These are phyloP conservation scores for Timema cristinae DNA, from an alignment of 2,888 invertebrate species.

Conservation along the genomic window DNA sequence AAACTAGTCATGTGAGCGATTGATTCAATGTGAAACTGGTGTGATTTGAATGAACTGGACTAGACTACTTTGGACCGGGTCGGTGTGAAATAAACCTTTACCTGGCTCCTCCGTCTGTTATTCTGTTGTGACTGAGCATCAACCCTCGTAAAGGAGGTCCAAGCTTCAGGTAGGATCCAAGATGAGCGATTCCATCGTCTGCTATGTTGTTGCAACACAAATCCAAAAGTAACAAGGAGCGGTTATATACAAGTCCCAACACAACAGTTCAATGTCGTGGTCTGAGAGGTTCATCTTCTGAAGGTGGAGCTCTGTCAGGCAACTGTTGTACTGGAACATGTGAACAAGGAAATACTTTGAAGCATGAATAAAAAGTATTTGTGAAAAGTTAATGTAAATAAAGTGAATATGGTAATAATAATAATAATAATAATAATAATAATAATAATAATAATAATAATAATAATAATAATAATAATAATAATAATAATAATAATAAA, in stretches of 20 bases:
- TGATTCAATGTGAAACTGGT: too few relatives aligned
- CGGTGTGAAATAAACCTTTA: conserved; percentile 28
- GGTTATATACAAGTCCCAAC: conserved; percentile 51
- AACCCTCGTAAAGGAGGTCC: conserved; percentile 51
- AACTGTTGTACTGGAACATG: conserved; percentile 42
- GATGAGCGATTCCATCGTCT: conserved; percentile 53
- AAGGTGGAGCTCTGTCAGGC: conserved; percentile 53
- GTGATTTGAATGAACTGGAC: neutral
- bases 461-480: too few relatives aligned
- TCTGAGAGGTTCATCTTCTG: conserved; percentile 58
- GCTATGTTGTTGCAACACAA: conserved; percentile 57
- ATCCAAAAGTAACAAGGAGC: conserved; percentile 54
- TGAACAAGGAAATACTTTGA: neutral
- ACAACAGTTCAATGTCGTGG: conserved; percentile 57
- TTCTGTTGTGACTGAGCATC: conserved; percentile 54
- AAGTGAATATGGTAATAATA: too few relatives aligned
- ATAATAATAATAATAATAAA: too few relatives aligned
- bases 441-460: too few relatives aligned
- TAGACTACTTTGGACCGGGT: too few relatives aligned
- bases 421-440: too few relatives aligned
- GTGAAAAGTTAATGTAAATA: too few relatives aligned
- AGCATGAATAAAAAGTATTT: too few relatives aligned
- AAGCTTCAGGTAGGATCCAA: conserved; percentile 52
- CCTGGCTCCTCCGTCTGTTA: conserved; percentile 54
- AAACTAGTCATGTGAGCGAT: too few relatives aligned